Evolutionary conservation across 2,113 vertebrate genomes (phyloP), one percentile per base, ranked within the genome.

Genomic region (Aptenodytes forsteri): DNA sequence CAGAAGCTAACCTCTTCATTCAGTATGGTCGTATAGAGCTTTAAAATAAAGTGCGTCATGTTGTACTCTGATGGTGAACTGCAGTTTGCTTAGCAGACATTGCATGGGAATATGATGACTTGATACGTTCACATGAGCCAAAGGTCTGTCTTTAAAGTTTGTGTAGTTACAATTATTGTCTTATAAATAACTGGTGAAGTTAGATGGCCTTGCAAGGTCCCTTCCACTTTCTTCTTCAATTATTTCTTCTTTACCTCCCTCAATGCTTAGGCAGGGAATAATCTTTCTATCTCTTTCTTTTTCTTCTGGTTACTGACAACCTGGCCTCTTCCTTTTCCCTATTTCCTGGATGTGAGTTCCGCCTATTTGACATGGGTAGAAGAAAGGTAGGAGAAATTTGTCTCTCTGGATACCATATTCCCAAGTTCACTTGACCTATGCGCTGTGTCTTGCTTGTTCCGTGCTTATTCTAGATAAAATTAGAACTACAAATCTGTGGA

Each of bases 281-380:
- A 96, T 96, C 34, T 72, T 89, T 93, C 92, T 94, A 44, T 95
- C 80, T 92, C 86, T 96, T 79, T 95, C 89, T 97, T 92, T 97
- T 83, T 93, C 69, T 97, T 77, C 61, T 96, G 72, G 50, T 95
- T 90, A 93, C 95, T 96, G 97, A n/a, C 83, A 90, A 83, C 90
- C 69, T 95, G 83, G 86, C 83, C 56, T 90, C 95, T 97, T 94
- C 90, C 90, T 89, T 97, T 97, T 67, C 66, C 89, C 77, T 90
- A 64, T 89, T 96, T 97, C 83, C 86, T 69, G 86, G 91, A 82
- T 52, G 61, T 92, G 94, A 96, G 90, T 97, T 97, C 83, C 44
- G 2, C 89, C 87, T 96, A 94, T 71, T 85, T 97, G 77, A 90
- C 89, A 91, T 94, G 94, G 89, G 89, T 94, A 92, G 94, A 95